Evolutionary conservation across 2,888 invertebrate species (phyloP).

Genomic region (Macrosiphum euphorbiae): DNA sequence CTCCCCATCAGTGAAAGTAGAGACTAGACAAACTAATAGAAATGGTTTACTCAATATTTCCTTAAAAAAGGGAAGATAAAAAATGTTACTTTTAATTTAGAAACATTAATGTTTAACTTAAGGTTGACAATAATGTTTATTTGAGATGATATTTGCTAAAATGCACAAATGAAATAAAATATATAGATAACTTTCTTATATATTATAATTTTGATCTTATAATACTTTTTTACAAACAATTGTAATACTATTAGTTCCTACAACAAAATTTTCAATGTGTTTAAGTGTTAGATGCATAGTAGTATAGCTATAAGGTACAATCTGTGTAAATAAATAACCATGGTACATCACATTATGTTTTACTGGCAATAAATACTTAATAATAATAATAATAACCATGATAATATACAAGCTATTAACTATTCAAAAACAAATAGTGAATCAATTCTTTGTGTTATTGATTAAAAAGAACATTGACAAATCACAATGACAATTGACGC

Average conservation of each 20-base stretch:
- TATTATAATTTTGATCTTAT: not conserved
- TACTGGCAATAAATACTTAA: not conserved
- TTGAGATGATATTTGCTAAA: too few species aligned
- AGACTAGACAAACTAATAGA: too few species aligned
- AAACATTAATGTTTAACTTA: not conserved
- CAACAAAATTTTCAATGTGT: not conserved
- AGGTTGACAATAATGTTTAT: too few species aligned
- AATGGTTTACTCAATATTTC: too few species aligned
- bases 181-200: not conserved
- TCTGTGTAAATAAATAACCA: not conserved
- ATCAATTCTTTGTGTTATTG: not conserved
- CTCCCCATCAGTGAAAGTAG: too few species aligned
- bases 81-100: not conserved
- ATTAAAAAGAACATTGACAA: not conserved
- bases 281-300: not conserved
- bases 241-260: not conserved
- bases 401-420: not conserved
- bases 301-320: not conserved
- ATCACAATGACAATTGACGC: not conserved
- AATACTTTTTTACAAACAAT: not conserved
- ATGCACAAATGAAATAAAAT: too few species aligned
- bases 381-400: not conserved
- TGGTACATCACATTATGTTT: not conserved
- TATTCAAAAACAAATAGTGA: not conserved
- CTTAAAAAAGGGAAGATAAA: not conserved